phyloP scores from a whole-genome alignment of 1,140 invertebrate species.

The Homarus americanus region DNA sequence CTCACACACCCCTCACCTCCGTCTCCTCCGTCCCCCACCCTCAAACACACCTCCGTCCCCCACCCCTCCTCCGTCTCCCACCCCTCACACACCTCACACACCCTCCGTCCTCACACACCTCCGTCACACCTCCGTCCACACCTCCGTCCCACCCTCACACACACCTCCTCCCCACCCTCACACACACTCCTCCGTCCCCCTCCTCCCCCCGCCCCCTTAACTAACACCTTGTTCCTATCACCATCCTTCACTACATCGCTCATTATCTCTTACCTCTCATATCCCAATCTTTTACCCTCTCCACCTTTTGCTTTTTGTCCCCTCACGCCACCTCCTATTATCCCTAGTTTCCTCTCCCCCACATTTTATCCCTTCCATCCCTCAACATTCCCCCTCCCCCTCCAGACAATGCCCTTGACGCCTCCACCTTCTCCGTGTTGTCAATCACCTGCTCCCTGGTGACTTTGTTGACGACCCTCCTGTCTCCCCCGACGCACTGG shows the following conservation, averaged over 20 bases:
- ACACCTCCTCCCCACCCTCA: too few relatives aligned
- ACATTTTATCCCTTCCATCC: not conserved
- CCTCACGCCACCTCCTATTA: not conserved
- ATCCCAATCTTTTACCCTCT: not conserved
- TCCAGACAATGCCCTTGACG: not conserved
- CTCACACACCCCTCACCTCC: not conserved
- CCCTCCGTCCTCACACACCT: not conserved
- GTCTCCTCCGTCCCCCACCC: not conserved
- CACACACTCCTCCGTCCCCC: too few relatives aligned
- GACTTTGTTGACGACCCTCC: not conserved
- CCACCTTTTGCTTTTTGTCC: too few relatives aligned
- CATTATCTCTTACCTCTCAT: not conserved
- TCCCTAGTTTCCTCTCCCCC: not conserved
- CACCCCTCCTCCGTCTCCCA: not conserved
- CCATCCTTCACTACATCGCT: too few relatives aligned
- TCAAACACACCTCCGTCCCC: not conserved
- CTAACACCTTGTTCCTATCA: too few relatives aligned
- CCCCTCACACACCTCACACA: not conserved
- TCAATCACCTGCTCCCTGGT: not conserved
- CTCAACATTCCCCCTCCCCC: not conserved
- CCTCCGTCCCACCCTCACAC: too few relatives aligned
- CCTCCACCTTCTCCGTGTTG: not conserved
- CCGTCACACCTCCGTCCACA: too few relatives aligned
- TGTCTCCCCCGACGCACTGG: not conserved
- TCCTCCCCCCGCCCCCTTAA: too few relatives aligned